Percentiles rank a stretch among this genome's conserved stretches.
These are phyloP conservation scores for Henricia sp. DNA, from an alignment of 53 echinoderm and acorn worm species.

Conservation along the genomic window DNA sequence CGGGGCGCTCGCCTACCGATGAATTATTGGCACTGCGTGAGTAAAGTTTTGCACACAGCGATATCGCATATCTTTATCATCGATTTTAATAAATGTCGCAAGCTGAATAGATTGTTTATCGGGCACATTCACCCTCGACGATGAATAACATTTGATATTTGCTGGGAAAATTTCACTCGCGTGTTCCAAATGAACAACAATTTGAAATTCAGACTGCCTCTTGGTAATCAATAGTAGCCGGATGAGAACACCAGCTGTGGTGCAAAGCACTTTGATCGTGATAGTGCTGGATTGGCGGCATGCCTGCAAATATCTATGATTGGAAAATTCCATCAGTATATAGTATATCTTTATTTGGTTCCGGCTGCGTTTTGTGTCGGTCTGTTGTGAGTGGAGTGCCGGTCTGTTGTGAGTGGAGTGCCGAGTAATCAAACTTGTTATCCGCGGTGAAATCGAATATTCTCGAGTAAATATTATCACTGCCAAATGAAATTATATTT, in stretches of 20 bases:
- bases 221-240: conserved; percentile 23
- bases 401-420: not conserved
- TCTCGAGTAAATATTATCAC: conserved; percentile 9
- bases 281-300: not conserved
- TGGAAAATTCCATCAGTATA: no score
- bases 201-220: conserved; percentile 18
- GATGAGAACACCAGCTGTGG: conserved; percentile 35
- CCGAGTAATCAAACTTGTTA: not conserved
- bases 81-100: no score
- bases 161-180: conserved; percentile 20
- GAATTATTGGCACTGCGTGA: no score
- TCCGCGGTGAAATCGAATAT: conserved; percentile 42
- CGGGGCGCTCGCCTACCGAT: no score
- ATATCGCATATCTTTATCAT: no score
- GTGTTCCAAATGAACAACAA: conserved; percentile 3
- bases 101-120: no score
- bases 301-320: no score
- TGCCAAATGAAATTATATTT: not conserved
- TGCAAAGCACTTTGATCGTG: conserved; percentile 21
- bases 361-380: conserved; percentile 4
- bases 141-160: conserved; percentile 21
- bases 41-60: no score
- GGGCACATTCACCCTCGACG: no score
- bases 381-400: not conserved
- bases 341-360: conserved; percentile 12